Evolutionary conservation across 2,113 vertebrate species (phyloP).

Genomic region (Dromaius novaehollandiae): DNA sequence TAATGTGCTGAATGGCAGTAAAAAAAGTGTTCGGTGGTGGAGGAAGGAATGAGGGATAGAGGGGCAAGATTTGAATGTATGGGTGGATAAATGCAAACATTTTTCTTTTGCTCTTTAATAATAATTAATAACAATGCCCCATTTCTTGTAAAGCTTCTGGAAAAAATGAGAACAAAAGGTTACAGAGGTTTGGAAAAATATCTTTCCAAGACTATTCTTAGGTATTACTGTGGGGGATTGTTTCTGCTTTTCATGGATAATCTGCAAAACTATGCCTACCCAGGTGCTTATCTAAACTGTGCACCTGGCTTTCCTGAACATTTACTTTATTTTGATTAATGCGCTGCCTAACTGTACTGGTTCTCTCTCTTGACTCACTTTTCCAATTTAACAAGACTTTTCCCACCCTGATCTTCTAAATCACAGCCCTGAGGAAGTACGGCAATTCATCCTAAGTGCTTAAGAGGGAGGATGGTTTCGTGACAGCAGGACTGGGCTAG

Average conservation of each 20-base stretch:
- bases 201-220: background rate
- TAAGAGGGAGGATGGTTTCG: background rate
- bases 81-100: background rate
- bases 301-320: slow-evolving; percentile 34
- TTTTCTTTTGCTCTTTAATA: slow-evolving; percentile 1
- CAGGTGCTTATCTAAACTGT: slow-evolving; percentile 11
- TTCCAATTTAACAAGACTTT: background rate
- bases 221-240: background rate
- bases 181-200: background rate
- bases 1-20: background rate
- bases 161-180: background rate
- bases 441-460: background rate
- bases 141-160: background rate
- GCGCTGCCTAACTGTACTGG: background rate
- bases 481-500: background rate
- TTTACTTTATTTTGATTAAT: slow-evolving; percentile 26
- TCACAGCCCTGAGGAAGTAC: background rate
- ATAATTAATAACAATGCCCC: background rate
- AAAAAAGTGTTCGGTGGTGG: background rate
- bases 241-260: background rate
- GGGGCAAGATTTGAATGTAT: background rate
- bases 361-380: background rate
- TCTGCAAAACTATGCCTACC: background rate
- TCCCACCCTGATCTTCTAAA: background rate
- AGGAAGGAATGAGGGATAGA: background rate